phyloP scores from a whole-genome alignment of 2,797 vertebrate genomes.

The Crenichthys baileyi region DNA sequence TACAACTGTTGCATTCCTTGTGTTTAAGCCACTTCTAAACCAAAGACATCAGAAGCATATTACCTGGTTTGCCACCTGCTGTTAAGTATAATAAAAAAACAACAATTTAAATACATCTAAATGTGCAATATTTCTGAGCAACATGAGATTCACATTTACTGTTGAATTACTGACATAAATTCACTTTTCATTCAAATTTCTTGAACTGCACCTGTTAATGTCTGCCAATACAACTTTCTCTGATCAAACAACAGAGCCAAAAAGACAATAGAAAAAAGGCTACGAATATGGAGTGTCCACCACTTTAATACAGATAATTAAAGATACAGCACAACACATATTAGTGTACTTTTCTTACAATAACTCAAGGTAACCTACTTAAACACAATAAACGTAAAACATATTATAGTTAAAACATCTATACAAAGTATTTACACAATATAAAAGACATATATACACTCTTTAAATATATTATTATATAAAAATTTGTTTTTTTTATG shows the following conservation, averaged over 20 bases:
- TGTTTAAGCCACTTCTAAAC: background rate
- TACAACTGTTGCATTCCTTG: background rate
- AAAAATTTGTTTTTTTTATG: conserved; percentile 78
- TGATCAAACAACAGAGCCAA: too few relatives aligned
- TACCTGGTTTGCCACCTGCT: background rate
- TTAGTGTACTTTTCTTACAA: conserved; percentile 80
- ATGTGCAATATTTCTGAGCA: background rate
- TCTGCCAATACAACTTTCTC: background rate
- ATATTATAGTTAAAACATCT: conserved; percentile 83
- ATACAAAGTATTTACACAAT: conserved; percentile 88
- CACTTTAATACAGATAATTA: conserved; percentile 84
- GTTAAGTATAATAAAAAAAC: background rate
- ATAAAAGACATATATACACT: conserved; percentile 88
- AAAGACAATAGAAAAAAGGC: background rate
- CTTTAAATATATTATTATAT: conserved; percentile 92
- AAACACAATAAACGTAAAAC: conserved; percentile 77
- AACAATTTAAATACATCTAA: background rate
- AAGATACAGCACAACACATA: conserved; percentile 75
- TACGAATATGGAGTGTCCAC: conserved; percentile 62
- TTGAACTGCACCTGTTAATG: too few relatives aligned
- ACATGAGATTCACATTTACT: background rate
- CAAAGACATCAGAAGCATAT: background rate
- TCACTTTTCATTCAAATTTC: too few relatives aligned
- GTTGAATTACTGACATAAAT: background rate
- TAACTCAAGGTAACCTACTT: conserved; percentile 71